Conservation (phyloP, 2,113 vertebrate genomes). For the Rutilus rutilus region DNA sequence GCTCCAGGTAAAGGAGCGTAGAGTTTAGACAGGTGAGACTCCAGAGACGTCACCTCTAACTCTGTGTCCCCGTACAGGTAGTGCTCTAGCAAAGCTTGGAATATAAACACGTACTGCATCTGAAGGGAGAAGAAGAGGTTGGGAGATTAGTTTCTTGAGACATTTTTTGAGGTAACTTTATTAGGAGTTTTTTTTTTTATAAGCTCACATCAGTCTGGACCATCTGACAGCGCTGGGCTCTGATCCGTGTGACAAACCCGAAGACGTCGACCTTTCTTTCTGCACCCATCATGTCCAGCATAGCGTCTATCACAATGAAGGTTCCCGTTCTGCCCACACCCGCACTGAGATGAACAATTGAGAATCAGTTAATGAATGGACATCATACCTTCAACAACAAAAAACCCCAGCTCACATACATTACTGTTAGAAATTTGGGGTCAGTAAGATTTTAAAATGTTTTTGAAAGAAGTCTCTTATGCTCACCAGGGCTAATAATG, state of each 20-base stretch:
- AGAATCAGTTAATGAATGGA: slow-evolving; percentile 1
- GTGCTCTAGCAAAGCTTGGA: slow-evolving; percentile 96
- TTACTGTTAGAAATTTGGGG: background rate
- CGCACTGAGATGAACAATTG: slow-evolving; percentile 73
- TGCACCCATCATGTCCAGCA: slow-evolving; percentile 97
- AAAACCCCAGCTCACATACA: background rate
- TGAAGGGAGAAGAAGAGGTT: slow-evolving; percentile 60
- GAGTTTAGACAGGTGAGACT: slow-evolving; percentile 94
- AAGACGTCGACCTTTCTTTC: slow-evolving; percentile 97
- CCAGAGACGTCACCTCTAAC: slow-evolving; percentile 96
- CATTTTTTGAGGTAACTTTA: background rate
- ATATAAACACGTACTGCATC: slow-evolving; percentile 99
- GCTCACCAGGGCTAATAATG: background rate
- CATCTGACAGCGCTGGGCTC: slow-evolving; percentile 99
- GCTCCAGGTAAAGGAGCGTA: slow-evolving; percentile 91
- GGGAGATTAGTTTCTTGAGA: background rate
- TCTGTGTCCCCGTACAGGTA: slow-evolving; percentile 98
- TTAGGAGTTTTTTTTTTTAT: background rate
- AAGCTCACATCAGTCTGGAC: slow-evolving; percentile 95
- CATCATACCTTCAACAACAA: too few species aligned
- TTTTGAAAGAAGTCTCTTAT: background rate
- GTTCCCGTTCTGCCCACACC: slow-evolving; percentile 96
- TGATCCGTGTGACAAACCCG: slow-evolving; percentile 94
- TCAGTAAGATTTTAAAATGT: background rate
- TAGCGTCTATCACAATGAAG: slow-evolving; percentile 97